Base-by-base conservation (phyloP, 2,113 vertebrate genomes). In the Dascyllus trimaculatus region DNA sequence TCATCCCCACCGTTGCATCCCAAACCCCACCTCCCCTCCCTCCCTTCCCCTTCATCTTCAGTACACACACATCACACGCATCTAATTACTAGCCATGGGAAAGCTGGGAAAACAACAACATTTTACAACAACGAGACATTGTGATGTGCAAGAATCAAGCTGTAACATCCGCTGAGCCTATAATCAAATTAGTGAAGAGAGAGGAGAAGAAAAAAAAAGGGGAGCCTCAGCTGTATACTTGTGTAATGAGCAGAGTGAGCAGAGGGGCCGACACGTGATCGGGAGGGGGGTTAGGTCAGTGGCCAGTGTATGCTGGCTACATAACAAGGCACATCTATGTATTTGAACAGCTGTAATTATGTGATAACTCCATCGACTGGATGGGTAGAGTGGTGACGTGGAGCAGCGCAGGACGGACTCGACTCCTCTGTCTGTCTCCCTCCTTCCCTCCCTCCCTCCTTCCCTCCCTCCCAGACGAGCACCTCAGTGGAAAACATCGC, bases 311-410 rank as follows among this genome's bases (percentile, higher is more conserved):
- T 54, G 58, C 54, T 24, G 7, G 65, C 79, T 68, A 45, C 84
- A 83, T 85, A 70, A 87, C 84, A 85, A 77, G 75, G 71, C 43
- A 60, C 45, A 88, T 73, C 78, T 83, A 49, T 83, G 85, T 79
- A 85, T 86, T 81, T 62, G 81, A 92, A 90, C 86, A 86, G 83
- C 72, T 84, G 75, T 83, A 88, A 84, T 81, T 76, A 78, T 89
- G 71, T 71, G 91, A 93, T 88, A 87, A 83, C 64, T 86, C 60
- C 64, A 48, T 64, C 14, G 29, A 54, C 38, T 26, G 61, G 70
- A 45, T 45, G 53, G 69, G 75, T 19, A 56, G 58, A n/a, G 52
- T n/a, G 74, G 70, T 75, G 70, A 86, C 38, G 81, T 85, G 86
- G 86, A 35, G 51, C 75, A 69, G 66, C 64, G 3, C 17, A 25